Percentiles rank a stretch among this genome's conserved stretches.
Evolutionary conservation across 1,140 invertebrate species (phyloP).

Genomic region (Eumeta japonica): DNA sequence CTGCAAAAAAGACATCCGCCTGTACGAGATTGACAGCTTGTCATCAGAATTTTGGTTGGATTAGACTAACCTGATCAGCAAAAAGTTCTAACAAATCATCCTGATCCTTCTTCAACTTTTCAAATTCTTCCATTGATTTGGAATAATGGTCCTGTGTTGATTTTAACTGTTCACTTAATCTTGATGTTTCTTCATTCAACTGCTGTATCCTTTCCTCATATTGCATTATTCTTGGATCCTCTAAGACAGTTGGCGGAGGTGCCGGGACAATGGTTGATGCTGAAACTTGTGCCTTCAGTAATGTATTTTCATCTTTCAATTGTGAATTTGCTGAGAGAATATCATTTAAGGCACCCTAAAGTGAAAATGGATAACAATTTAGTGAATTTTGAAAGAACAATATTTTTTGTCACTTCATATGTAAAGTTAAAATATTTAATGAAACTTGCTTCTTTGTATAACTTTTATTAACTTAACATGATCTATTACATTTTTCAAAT

Average conservation of each 20-base stretch:
- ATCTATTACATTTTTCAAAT: too few relatives aligned
- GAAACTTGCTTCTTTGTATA: too few relatives aligned
- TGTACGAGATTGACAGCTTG: too few relatives aligned
- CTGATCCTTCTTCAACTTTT: slow-evolving; percentile 80
- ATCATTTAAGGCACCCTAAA: slow-evolving; percentile 71
- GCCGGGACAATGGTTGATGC: slow-evolving; percentile 11
- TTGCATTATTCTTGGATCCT: slow-evolving; percentile 13
- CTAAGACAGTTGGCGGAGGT: background rate
- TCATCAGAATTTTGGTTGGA: background rate
- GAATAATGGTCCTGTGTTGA: slow-evolving; percentile 15
- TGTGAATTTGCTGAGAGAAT: slow-evolving; percentile 70
- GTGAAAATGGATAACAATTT: slow-evolving; percentile 18
- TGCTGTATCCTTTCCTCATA: slow-evolving; percentile 19
- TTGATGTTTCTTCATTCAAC: slow-evolving; percentile 14
- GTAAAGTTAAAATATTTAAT: too few relatives aligned
- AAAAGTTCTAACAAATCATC: slow-evolving; percentile 86
- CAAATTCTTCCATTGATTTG: slow-evolving; percentile 55
- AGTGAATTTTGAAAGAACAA: too few relatives aligned
- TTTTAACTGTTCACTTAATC: slow-evolving; percentile 16
- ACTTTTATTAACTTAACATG: too few relatives aligned
- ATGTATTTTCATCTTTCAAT: slow-evolving; percentile 83
- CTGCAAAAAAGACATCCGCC: too few relatives aligned
- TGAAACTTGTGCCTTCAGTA: slow-evolving; percentile 75
- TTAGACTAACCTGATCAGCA: slow-evolving; percentile 71
- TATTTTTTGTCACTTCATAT: too few relatives aligned